Conservation (phyloP, 2,797 vertebrate species). For the Lepidocolaptes lacrymiger region DNA sequence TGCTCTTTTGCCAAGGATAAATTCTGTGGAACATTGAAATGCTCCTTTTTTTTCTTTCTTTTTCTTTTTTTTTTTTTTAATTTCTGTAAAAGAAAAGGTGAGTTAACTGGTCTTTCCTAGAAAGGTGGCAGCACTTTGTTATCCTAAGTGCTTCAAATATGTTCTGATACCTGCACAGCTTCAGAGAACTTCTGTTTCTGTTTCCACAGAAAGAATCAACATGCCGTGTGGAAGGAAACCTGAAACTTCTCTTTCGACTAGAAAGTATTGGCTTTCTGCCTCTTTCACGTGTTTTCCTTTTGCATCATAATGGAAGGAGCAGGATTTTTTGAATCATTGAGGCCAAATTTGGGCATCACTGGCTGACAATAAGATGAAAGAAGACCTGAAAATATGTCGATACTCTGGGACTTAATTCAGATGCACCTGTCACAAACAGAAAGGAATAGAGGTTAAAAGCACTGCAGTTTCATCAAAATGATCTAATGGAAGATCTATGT, state of each 20-base stretch:
- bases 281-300: slow-evolving; percentile 12
- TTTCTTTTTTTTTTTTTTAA: neutral
- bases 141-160: neutral
- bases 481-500: neutral
- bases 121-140: neutral
- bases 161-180: neutral
- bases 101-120: neutral
- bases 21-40: neutral
- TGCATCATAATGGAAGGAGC: slow-evolving; percentile 39
- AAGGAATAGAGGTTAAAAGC: neutral
- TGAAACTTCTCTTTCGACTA: neutral
- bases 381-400: neutral
- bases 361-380: slow-evolving; percentile 28
- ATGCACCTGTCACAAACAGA: neutral
- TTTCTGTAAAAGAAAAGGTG: neutral
- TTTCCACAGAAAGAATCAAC: slow-evolving; percentile 65
- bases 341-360: neutral
- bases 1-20: neutral
- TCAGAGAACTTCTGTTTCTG: slow-evolving; percentile 57
- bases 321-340: neutral
- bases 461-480: neutral
- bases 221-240: slow-evolving; percentile 41
- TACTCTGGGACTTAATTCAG: neutral
- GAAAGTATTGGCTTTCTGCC: neutral
- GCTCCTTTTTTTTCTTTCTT: neutral